phyloP scores from a whole-genome alignment of 2,113 vertebrate genomes.

The Synodontis membranacea region DNA sequence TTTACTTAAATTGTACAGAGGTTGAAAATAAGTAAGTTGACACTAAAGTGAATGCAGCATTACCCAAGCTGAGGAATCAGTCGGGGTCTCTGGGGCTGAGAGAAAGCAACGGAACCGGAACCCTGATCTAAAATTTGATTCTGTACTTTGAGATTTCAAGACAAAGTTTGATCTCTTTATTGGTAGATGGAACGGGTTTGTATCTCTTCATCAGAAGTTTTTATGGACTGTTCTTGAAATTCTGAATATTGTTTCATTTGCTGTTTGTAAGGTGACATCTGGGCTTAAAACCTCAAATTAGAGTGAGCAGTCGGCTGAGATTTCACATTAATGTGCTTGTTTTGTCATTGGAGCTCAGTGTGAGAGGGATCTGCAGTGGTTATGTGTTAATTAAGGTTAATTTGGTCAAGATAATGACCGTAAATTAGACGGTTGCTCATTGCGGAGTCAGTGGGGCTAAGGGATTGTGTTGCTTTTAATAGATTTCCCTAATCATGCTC shows the following conservation, averaged over 20 bases:
- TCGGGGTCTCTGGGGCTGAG: not conserved
- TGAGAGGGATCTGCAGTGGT: not conserved
- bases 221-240: not conserved
- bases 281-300: not conserved
- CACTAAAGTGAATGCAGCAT: not conserved
- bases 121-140: not conserved
- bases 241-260: not conserved
- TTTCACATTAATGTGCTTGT: not conserved
- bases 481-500: not conserved
- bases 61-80: not conserved
- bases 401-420: slow-evolving; percentile 7
- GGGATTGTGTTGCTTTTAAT: slow-evolving; percentile 9
- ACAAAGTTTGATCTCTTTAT: not conserved
- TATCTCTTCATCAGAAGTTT: not conserved
- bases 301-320: not conserved
- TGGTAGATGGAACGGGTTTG: not conserved
- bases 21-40: not conserved
- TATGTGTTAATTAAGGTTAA: slow-evolving; percentile 28
- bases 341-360: not conserved
- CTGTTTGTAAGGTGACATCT: not conserved
- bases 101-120: not conserved
- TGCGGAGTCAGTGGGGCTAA: not conserved
- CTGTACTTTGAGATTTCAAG: not conserved
- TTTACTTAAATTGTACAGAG: not conserved
- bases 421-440: not conserved